These are phyloP conservation scores for Idaea biselata DNA, from an alignment of 2,888 invertebrate genomes.

Conservation along the genomic window DNA sequence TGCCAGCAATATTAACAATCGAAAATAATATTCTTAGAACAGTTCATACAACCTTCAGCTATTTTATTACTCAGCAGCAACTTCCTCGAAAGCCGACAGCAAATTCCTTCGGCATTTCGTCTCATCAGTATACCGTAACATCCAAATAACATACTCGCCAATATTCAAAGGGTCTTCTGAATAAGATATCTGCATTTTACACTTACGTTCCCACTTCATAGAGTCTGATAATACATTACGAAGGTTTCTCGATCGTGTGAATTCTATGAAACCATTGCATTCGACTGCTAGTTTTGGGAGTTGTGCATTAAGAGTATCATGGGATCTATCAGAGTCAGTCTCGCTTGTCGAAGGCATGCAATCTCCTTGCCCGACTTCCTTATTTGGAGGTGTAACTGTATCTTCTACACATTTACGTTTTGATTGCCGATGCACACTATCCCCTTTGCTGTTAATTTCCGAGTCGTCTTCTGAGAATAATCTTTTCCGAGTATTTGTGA, in stretches of 20 bases:
- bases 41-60: constrained; percentile 23
- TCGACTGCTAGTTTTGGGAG: constrained; percentile 69
- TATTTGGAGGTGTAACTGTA: constrained; percentile 63
- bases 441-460: constrained; percentile 58
- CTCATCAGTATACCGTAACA: constrained; percentile 82
- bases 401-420: constrained; percentile 51
- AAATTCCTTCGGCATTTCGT: constrained; percentile 82
- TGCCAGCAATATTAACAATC: constrained; percentile 10
- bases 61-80: constrained; percentile 46
- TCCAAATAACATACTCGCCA: constrained; percentile 81
- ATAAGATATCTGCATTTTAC: constrained; percentile 83
- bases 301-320: constrained; percentile 63
- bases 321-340: constrained; percentile 58
- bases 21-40: constrained; percentile 2
- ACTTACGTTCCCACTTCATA: constrained; percentile 82
- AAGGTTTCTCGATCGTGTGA: constrained; percentile 61
- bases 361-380: constrained; percentile 71
- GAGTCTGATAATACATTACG: constrained; percentile 46
- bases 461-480: constrained; percentile 38
- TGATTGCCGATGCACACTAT: constrained; percentile 42
- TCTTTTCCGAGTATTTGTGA: constrained; percentile 41
- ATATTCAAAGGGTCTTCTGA: constrained; percentile 73
- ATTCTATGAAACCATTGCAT: constrained; percentile 72
- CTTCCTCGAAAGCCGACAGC: constrained; percentile 74
- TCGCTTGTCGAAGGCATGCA: constrained; percentile 71